phyloP scores from a whole-genome alignment of 2,113 vertebrate species.

The Carassius carassius region DNA sequence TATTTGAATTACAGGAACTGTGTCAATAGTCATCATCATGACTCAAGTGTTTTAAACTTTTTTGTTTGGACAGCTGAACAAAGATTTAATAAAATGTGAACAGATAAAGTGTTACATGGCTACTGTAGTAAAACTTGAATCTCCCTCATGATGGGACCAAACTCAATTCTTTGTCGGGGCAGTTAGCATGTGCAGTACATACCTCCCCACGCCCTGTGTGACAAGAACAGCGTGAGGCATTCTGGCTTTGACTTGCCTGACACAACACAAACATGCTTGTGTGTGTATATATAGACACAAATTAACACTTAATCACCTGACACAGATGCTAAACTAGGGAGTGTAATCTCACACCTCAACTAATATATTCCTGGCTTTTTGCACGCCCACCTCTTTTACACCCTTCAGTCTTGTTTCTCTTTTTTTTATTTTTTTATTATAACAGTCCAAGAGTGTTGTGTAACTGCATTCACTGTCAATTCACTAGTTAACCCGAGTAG shows the following conservation, averaged over 20 bases:
- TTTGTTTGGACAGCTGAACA: background rate
- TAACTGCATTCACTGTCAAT: constrained; percentile 16
- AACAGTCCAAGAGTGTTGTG: background rate
- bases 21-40: constrained; percentile 7
- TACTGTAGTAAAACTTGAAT: background rate
- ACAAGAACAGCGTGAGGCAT: background rate
- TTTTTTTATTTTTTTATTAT: background rate
- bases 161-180: background rate
- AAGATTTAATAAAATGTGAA: background rate
- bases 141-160: background rate
- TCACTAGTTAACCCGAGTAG: background rate
- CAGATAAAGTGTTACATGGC: background rate
- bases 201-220: background rate
- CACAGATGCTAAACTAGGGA: background rate
- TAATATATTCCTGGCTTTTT: constrained; percentile 6
- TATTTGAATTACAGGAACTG: background rate
- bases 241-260: background rate
- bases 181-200: background rate
- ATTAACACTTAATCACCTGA: constrained; percentile 17
- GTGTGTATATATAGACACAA: background rate
- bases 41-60: constrained; percentile 1
- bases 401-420: background rate
- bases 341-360: background rate
- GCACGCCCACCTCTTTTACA: background rate
- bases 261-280: constrained; percentile 1